Evolutionary conservation across 2,888 invertebrate species (phyloP).

Genomic region (Drosophila neutralis): DNA sequence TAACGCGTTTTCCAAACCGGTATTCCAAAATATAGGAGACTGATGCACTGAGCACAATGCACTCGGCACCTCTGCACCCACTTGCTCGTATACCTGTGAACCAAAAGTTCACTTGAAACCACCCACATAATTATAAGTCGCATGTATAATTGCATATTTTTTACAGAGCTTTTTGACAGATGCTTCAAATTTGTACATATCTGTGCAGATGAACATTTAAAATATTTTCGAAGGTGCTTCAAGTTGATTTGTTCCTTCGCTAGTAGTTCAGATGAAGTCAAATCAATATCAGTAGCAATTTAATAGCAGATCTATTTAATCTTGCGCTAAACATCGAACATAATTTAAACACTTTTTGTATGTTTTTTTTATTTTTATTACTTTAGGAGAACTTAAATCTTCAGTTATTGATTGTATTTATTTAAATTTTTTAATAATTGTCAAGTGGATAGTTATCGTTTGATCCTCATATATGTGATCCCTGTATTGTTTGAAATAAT

Average conservation of each 20-base stretch:
- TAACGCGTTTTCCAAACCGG: neutral
- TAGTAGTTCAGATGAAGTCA: neutral
- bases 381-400: neutral
- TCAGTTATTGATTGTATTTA: neutral
- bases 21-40: constrained; percentile 20
- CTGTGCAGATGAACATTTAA: neutral
- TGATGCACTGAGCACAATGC: constrained; percentile 50
- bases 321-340: neutral
- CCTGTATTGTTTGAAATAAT: neutral
- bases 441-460: neutral
- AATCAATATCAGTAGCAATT: neutral
- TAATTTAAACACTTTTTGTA: neutral
- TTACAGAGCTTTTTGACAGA: constrained; percentile 3
- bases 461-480: neutral
- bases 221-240: neutral
- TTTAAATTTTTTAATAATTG: neutral
- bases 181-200: constrained; percentile 2
- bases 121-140: constrained; percentile 18
- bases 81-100: constrained; percentile 10
- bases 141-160: constrained; percentile 26
- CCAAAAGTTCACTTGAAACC: constrained; percentile 1
- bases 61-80: constrained; percentile 49
- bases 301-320: neutral
- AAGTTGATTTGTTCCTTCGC: neutral
- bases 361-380: neutral